Evolutionary conservation across 2,888 invertebrate genomes (phyloP), one percentile per base, ranked within the genome.

Genomic region (Neoscelio sp.): DNA sequence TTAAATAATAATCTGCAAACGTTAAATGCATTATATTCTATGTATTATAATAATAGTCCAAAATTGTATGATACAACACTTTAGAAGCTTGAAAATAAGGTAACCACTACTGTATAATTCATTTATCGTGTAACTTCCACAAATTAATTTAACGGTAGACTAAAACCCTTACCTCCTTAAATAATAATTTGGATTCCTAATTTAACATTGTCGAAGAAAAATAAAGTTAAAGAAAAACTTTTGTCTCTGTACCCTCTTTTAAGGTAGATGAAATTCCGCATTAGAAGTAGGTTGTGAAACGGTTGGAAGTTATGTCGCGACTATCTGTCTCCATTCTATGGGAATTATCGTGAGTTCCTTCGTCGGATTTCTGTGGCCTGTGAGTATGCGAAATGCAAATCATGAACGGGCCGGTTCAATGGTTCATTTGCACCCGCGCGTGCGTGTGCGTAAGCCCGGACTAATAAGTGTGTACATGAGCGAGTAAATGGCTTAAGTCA

Each of bases 401-500:
- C 68, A 76, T 75, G 48, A n/a, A 65, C 64, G 65, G 58, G 67
- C 78, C 62, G 73, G 54, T 81, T 81, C 71, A 76, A 82, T 80
- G 76, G 80, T 80, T 82, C 81, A 79, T 84, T 82, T 67, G 48
- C 54, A 48, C 30, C 40, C 10, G 52, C 18, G 17, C 12, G 18
- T 62, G 40, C 42, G 28, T 52, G 62, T 50, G 56, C 44, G 64
- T 35, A 26, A 23, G 13, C 26, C 0, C 5, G 7, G 64, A 10
- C 40, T 54, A 48, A 40, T 62, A 74, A 77, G 40, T 18, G 46
- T 38, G 26, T 50, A 68, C 60, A 35, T 56, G 71, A 48, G 18
- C 56, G 50, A 30, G 70, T 76, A 78, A 82, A 82, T 73, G 65
- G 79, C 76, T 77, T 80, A 76, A 80, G 78, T 62, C 76, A 73